These are phyloP conservation scores for Hassar affinis DNA, from an alignment of 2,113 vertebrate species.

Conservation along the genomic window DNA sequence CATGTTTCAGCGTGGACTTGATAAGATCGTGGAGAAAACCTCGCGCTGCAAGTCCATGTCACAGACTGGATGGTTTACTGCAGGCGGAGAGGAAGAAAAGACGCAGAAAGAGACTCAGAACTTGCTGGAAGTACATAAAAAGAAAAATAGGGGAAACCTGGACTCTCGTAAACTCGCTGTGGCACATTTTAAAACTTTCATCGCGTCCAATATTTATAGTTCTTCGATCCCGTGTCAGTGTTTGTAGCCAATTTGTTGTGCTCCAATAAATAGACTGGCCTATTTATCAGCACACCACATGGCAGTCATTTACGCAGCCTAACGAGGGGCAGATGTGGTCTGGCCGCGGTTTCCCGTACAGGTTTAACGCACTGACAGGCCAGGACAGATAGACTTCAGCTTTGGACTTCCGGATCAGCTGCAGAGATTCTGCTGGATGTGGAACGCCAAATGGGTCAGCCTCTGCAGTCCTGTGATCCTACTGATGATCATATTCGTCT, in stretches of 20 bases:
- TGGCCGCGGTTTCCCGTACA: conserved; percentile 76
- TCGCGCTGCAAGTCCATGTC: neutral
- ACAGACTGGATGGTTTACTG: conserved; percentile 21
- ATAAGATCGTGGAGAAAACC: conserved; percentile 24
- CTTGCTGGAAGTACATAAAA: conserved; percentile 65
- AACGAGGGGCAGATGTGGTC: conserved; percentile 86
- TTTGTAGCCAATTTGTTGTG: conserved; percentile 82
- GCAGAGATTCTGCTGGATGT: conserved; percentile 67
- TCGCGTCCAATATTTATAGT: conserved; percentile 72
- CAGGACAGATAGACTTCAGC: conserved; percentile 68
- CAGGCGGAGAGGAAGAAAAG: conserved; percentile 2
- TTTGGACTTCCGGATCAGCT: conserved; percentile 61
- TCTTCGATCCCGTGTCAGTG: conserved; percentile 79
- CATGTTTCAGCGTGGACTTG: conserved; percentile 61
- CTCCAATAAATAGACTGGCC: conserved; percentile 80
- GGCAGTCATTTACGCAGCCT: conserved; percentile 80
- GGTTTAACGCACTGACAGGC: conserved; percentile 72
- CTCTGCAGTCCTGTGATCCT: conserved; percentile 29
- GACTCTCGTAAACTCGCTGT: conserved; percentile 73
- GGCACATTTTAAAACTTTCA: conserved; percentile 76
- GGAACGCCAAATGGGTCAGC: conserved; percentile 54
- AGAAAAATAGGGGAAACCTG: conserved; percentile 56
- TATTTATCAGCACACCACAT: conserved; percentile 83
- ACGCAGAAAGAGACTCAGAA: conserved; percentile 65
- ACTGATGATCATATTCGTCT: conserved; percentile 28